These are phyloP conservation scores for Melolontha melolontha DNA, from an alignment of 2,888 invertebrate genomes.

Conservation along the genomic window DNA sequence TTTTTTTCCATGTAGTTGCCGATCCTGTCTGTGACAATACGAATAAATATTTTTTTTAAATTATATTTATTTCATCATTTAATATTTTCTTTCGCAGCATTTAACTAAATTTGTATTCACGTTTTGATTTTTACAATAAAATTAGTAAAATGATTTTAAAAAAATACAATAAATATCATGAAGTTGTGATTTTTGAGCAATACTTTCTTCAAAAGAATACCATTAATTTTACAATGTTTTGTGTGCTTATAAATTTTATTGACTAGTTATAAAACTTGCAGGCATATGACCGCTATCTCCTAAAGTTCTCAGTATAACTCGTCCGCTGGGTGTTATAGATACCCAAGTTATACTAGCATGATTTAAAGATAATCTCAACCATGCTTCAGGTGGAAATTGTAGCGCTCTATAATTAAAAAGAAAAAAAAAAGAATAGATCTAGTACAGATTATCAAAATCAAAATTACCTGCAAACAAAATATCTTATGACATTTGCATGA, in stretches of 20 bases:
- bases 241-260: constrained; percentile 12
- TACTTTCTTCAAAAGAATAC: background rate
- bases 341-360: constrained; percentile 96
- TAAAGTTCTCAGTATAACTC: constrained; percentile 82
- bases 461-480: constrained; percentile 50
- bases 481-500: constrained; percentile 97
- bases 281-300: constrained; percentile 95
- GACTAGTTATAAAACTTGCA: constrained; percentile 74
- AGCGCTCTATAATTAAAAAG: constrained; percentile 79
- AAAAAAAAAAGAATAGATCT: constrained; percentile 24
- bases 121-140: too few species aligned
- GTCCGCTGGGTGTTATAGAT: constrained; percentile 85
- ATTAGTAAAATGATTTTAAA: too few species aligned
- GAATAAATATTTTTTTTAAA: too few species aligned
- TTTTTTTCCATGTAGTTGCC: too few species aligned
- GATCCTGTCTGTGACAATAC: too few species aligned
- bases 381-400: constrained; percentile 97
- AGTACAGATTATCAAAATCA: constrained; percentile 4
- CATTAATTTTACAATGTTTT: background rate
- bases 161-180: too few species aligned
- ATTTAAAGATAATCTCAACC: constrained; percentile 92
- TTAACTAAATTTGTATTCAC: too few species aligned
- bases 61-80: too few species aligned
- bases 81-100: too few species aligned
- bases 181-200: background rate